Conservation (phyloP, 2,797 vertebrate genomes). For the Microctenopoma stevenorrisi region DNA sequence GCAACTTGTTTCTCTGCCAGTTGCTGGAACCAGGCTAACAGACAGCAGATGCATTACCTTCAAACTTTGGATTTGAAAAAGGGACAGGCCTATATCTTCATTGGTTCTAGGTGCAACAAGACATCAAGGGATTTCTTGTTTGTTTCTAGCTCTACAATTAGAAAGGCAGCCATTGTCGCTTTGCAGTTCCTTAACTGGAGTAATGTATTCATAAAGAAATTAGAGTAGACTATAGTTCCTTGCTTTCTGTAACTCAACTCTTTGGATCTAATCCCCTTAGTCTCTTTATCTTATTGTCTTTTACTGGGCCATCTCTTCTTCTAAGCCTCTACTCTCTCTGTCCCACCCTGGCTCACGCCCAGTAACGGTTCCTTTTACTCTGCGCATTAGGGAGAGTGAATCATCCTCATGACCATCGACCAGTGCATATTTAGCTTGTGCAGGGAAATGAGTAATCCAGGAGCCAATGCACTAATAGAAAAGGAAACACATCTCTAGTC, state of each 20-base stretch:
- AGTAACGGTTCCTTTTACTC: slow-evolving; percentile 48
- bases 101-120: not conserved
- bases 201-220: not conserved
- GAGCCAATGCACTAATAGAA: slow-evolving; percentile 45
- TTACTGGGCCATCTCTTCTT: not conserved
- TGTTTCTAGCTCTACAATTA: not conserved
- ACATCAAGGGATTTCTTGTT: not conserved
- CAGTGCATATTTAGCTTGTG: slow-evolving; percentile 43
- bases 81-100: not conserved
- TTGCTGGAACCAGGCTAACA: too few species aligned
- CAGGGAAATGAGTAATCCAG: slow-evolving; percentile 32
- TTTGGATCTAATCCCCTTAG: not conserved
- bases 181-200: not conserved
- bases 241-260: not conserved
- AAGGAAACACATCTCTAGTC: slow-evolving; percentile 35
- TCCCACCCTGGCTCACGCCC: not conserved
- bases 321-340: not conserved
- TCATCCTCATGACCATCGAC: slow-evolving; percentile 31
- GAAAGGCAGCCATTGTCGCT: not conserved
- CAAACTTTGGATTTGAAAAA: too few species aligned
- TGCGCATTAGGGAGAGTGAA: slow-evolving; percentile 51
- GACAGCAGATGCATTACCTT: too few species aligned
- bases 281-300: not conserved
- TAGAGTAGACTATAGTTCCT: not conserved
- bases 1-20: too few species aligned